Conservation (phyloP, 2,797 vertebrate species). For the Phrynocephalus forsythii region DNA sequence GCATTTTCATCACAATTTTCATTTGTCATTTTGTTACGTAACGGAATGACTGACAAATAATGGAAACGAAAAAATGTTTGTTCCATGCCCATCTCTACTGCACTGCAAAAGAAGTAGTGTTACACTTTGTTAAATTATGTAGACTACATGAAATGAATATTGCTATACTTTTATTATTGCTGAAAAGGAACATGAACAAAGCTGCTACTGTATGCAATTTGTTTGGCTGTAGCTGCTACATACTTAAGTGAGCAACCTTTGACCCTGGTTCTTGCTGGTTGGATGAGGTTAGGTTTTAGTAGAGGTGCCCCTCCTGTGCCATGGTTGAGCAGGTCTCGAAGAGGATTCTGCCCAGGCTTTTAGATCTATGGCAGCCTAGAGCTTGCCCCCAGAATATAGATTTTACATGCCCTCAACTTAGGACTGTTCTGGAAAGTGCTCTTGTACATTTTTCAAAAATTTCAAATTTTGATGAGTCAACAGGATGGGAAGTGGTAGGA, state of each 20-base stretch:
- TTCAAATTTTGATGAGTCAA: background rate
- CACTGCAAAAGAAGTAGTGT: background rate
- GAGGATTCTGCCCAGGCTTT: background rate
- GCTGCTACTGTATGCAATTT: background rate
- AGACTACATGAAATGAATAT: background rate
- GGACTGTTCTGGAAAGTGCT: background rate
- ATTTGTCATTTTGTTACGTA: no score
- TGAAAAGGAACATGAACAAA: background rate
- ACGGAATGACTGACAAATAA: no score
- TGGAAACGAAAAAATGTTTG: no score
- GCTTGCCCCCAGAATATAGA: background rate
- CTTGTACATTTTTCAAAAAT: background rate
- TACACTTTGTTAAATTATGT: background rate
- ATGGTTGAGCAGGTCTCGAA: no score
- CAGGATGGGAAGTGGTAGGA: no score
- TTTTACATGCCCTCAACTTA: no score
- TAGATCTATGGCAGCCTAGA: background rate
- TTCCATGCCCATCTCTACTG: background rate
- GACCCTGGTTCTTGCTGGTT: background rate
- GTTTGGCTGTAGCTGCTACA: no score
- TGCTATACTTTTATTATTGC: background rate
- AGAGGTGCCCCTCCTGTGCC: background rate
- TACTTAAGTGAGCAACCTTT: background rate
- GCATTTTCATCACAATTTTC: no score
- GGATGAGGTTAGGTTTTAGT: background rate